phyloP scores from a whole-genome alignment of 2,888 invertebrate genomes.

The Caenorhabditis japonica region DNA sequence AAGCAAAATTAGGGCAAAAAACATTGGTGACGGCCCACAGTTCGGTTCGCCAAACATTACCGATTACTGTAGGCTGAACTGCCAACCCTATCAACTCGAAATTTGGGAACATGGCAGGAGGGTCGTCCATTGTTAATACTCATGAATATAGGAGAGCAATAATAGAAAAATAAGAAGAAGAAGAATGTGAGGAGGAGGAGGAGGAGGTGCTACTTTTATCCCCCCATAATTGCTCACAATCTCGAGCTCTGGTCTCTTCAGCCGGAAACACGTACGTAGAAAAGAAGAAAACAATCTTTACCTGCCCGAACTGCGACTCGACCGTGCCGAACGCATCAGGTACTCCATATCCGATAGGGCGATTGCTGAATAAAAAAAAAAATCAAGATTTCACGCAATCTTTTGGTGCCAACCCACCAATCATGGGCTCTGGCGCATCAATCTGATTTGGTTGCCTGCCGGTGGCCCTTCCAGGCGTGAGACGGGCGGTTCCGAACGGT shows the following conservation, averaged over 20 bases:
- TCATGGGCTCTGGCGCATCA: constrained; percentile 50
- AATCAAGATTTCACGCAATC: background rate
- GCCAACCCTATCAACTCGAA: constrained; percentile 24
- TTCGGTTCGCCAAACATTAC: too few relatives aligned
- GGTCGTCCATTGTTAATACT: constrained; percentile 28
- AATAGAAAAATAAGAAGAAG: constrained; percentile 1
- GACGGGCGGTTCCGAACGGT: constrained; percentile 48
- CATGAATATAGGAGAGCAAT: background rate
- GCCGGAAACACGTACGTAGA: constrained; percentile 12
- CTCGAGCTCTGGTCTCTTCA: constrained; percentile 27
- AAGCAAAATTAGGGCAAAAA: too few relatives aligned
- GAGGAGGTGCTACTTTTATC: too few relatives aligned
- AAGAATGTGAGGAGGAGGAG: constrained; percentile 10
- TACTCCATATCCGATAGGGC: constrained; percentile 66
- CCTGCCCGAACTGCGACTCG: constrained; percentile 55
- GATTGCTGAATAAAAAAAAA: constrained; percentile 49
- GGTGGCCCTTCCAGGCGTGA: constrained; percentile 41
- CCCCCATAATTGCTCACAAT: constrained; percentile 29
- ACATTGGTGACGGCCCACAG: too few relatives aligned
- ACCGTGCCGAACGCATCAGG: constrained; percentile 57
- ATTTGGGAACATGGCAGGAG: constrained; percentile 16
- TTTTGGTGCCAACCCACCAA: constrained; percentile 26
- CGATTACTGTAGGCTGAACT: constrained; percentile 1
- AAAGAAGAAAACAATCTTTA: constrained; percentile 15
- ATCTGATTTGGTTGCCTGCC: constrained; percentile 28